Percentiles rank a stretch among this genome's conserved stretches.
These are phyloP conservation scores for Magallana ariakensis DNA, from an alignment of 1,140 invertebrate genomes.

Conservation along the genomic window DNA sequence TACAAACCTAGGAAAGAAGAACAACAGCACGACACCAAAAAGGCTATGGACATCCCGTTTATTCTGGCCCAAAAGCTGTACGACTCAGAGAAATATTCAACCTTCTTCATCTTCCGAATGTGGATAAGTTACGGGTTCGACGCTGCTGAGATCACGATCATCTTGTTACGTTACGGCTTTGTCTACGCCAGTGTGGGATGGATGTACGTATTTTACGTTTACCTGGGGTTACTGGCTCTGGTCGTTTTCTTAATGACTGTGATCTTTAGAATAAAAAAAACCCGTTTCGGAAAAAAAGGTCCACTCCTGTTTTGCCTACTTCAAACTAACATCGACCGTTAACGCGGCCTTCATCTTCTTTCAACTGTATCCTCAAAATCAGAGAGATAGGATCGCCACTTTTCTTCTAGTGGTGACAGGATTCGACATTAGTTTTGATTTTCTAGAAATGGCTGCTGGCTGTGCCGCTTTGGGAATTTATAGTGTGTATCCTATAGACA, in stretches of 20 bases:
- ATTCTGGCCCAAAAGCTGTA: not conserved
- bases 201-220: conserved; percentile 43
- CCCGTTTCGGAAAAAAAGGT: not conserved
- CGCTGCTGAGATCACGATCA: conserved; percentile 15
- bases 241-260: conserved; percentile 37
- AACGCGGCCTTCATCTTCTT: conserved; percentile 48
- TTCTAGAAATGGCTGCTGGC: conserved; percentile 47
- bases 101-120: conserved; percentile 43
- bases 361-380: conserved; percentile 32
- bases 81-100: not conserved
- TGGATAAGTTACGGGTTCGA: conserved; percentile 46
- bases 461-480: not conserved
- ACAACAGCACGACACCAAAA: no score
- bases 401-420: conserved; percentile 35
- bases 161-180: conserved; percentile 27
- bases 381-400: conserved; percentile 26
- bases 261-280: not conserved
- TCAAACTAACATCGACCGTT: conserved; percentile 42
- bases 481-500: no score
- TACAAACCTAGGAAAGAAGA: no score
- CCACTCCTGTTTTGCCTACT: conserved; percentile 40
- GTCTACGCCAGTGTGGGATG: conserved; percentile 22
- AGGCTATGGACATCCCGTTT: not conserved
- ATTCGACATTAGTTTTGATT: conserved; percentile 43
- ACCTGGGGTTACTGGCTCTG: conserved; percentile 26